Evolutionary conservation across 1,140 invertebrate species (phyloP).

Genomic region (Lamellibrachia luymesi): DNA sequence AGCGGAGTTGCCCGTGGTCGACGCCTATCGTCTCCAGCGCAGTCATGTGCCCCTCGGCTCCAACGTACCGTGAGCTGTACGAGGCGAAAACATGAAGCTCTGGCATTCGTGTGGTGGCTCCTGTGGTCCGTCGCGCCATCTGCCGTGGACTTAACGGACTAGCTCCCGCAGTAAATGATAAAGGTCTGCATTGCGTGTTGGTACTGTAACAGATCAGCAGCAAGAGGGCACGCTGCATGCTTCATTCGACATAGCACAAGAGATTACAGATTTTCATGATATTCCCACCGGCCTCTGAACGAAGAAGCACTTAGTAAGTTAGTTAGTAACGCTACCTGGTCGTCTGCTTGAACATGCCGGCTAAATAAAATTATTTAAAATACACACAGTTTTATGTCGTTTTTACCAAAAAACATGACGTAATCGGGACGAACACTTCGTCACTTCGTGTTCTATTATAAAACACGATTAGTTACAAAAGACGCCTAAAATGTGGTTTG

Average conservation of each 20-base stretch:
- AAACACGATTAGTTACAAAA: too few relatives aligned
- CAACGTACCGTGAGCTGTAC: neutral
- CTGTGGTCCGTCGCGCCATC: neutral
- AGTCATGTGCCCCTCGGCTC: conserved; percentile 49
- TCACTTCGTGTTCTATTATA: too few relatives aligned
- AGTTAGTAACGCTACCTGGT: neutral
- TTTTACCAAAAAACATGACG: neutral
- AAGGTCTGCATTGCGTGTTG: neutral
- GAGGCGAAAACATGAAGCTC: neutral
- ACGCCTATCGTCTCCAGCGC: conserved; percentile 41
- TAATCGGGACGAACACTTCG: too few relatives aligned
- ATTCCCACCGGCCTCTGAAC: neutral
- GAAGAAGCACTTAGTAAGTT: neutral
- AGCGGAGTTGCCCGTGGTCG: conserved; percentile 31
- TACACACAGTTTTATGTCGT: neutral
- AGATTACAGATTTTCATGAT: neutral
- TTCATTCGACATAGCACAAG: neutral
- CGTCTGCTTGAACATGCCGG: neutral
- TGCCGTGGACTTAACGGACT: neutral
- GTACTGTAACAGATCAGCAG: too few relatives aligned
- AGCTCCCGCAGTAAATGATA: neutral
- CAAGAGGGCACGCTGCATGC: neutral
- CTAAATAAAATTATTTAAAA: neutral
- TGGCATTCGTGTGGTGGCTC: neutral
- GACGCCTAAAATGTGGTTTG: too few relatives aligned